Conservation (phyloP, 2,888 invertebrate genomes). For the Philhelius pedissequus region DNA sequence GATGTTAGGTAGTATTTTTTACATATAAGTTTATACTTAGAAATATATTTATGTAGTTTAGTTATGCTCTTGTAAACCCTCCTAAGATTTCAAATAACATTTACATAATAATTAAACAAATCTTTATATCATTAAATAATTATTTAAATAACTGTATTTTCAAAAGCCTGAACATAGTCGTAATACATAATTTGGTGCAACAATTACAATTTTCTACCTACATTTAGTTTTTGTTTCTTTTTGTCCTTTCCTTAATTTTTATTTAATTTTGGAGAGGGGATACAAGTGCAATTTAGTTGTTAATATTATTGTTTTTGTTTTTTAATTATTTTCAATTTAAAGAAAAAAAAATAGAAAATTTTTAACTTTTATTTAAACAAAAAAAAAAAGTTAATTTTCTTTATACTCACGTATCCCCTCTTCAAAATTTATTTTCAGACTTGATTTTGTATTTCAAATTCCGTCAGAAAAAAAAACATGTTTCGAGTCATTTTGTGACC, state of each 20-base stretch:
- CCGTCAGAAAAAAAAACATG: slow-evolving; percentile 32
- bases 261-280: slow-evolving; percentile 76
- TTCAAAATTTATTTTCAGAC: slow-evolving; percentile 79
- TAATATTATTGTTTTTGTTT: slow-evolving; percentile 58
- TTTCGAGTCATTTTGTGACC: slow-evolving; percentile 10
- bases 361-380: slow-evolving; percentile 35
- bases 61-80: slow-evolving; percentile 66
- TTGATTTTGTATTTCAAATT: slow-evolving; percentile 72
- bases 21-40: not conserved
- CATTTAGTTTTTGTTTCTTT: not conserved
- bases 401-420: slow-evolving; percentile 78
- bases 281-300: slow-evolving; percentile 72
- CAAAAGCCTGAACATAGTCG: not conserved
- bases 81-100: slow-evolving; percentile 3
- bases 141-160: not conserved
- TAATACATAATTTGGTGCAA: not conserved
- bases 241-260: slow-evolving; percentile 31
- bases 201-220: not conserved
- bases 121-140: not conserved
- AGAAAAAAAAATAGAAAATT: slow-evolving; percentile 36
- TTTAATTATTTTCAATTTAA: slow-evolving; percentile 29
- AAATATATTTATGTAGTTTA: not conserved
- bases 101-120: not conserved
- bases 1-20: not conserved
- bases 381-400: slow-evolving; percentile 48